These are phyloP conservation scores for Enhydra lutris DNA, from an alignment of 2,113 vertebrate genomes.

Conservation along the genomic window DNA sequence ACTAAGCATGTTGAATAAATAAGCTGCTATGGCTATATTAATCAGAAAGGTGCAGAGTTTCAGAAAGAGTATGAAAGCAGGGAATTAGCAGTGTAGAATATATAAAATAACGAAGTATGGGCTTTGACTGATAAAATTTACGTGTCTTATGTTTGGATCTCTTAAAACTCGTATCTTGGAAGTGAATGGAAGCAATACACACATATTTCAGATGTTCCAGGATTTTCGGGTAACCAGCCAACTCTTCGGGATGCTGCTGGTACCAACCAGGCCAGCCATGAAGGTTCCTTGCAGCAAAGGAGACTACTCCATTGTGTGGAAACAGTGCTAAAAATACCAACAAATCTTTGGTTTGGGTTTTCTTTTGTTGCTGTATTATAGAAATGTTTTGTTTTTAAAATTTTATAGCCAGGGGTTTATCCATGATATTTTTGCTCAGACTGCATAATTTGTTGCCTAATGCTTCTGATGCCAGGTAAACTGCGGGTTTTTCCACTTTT, in stretches of 20 bases:
- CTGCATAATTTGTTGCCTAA: constrained; percentile 9
- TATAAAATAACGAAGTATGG: constrained; percentile 30
- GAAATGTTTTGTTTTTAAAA: not conserved
- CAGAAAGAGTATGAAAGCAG: constrained; percentile 52
- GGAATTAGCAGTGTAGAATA: not conserved
- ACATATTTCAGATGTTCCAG: constrained; percentile 75
- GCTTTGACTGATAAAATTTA: constrained; percentile 58
- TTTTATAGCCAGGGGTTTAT: constrained; percentile 9
- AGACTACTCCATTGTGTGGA: not conserved
- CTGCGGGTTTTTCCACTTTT: not conserved
- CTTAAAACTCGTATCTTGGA: constrained; percentile 47
- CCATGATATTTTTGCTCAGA: not conserved
- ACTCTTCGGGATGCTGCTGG: constrained; percentile 74
- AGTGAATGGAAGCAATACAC: constrained; percentile 73
- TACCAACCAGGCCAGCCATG: constrained; percentile 73
- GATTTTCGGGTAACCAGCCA: constrained; percentile 76
- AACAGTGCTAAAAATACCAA: constrained; percentile 72
- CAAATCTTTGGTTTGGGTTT: constrained; percentile 42
- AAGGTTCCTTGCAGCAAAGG: constrained; percentile 59
- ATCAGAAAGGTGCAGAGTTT: constrained; percentile 86
- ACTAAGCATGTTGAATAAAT: constrained; percentile 79
- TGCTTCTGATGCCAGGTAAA: constrained; percentile 4
- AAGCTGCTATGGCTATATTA: constrained; percentile 80
- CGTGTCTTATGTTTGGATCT: constrained; percentile 35
- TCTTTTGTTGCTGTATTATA: not conserved